Percentiles rank a stretch among this genome's conserved stretches.
phyloP scores from a whole-genome alignment of 2,888 invertebrate genomes.

The Acleris emargana region DNA sequence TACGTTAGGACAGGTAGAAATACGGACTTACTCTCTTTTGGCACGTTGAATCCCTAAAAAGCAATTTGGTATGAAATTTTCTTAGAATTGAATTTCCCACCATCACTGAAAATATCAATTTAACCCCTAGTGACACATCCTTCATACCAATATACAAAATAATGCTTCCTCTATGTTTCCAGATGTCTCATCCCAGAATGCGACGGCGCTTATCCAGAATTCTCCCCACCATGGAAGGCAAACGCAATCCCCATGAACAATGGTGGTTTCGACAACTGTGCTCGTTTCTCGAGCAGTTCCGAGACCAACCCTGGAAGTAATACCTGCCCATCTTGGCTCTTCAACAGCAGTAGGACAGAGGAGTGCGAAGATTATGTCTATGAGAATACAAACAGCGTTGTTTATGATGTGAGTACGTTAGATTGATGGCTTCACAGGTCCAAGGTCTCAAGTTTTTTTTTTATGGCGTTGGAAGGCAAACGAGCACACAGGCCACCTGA shows the following conservation, averaged over 20 bases:
- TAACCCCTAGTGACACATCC: too few relatives aligned
- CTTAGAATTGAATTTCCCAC: too few relatives aligned
- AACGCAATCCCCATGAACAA: conserved; percentile 63
- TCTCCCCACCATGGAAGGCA: conserved; percentile 59
- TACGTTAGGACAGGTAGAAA: too few relatives aligned
- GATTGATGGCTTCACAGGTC: too few relatives aligned
- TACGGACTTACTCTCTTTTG: too few relatives aligned
- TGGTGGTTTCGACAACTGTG: conserved; percentile 60
- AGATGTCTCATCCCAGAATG: conserved; percentile 70
- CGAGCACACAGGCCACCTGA: too few relatives aligned
- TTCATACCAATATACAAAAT: not conserved
- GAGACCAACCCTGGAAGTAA: conserved; percentile 33
- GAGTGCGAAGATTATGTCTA: conserved; percentile 63
- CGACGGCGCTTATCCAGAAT: conserved; percentile 58
- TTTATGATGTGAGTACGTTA: conserved; percentile 67
- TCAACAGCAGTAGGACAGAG: conserved; percentile 52
- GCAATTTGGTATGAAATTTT: too few relatives aligned
- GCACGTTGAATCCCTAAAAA: too few relatives aligned
- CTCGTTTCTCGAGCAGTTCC: conserved; percentile 53
- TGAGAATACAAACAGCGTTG: conserved; percentile 65
- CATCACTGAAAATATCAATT: too few relatives aligned
- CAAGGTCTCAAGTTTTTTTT: too few relatives aligned
- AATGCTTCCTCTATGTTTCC: conserved; percentile 2
- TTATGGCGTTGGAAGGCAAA: too few relatives aligned
- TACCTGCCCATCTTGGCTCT: conserved; percentile 62